phyloP scores from a whole-genome alignment of 2,888 invertebrate genomes.

The Cataglyphis livida region DNA sequence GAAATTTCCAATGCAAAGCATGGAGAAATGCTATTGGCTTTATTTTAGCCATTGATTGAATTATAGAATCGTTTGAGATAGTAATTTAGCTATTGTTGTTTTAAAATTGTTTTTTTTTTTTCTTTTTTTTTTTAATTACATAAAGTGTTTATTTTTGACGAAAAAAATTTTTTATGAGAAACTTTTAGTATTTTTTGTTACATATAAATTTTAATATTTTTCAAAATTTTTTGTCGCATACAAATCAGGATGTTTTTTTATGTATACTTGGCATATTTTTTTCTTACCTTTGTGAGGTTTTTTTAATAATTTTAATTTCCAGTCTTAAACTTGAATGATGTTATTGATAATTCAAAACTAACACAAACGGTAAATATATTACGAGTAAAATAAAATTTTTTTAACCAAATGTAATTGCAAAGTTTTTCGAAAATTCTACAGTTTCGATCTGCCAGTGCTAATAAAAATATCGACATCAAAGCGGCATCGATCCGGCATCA shows the following conservation, averaged over 20 bases:
- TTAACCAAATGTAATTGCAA: constrained; percentile 15
- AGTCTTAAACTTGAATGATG: not conserved
- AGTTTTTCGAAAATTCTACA: constrained; percentile 30
- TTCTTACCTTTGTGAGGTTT: no score
- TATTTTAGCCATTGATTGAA: constrained; percentile 29
- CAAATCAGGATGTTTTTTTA: no score
- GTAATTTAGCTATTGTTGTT: constrained; percentile 4
- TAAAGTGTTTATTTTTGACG: no score
- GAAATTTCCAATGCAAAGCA: constrained; percentile 43
- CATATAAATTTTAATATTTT: no score
- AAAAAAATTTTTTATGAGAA: no score
- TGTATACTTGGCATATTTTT: no score
- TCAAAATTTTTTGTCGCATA: no score
- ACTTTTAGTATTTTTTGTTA: no score
- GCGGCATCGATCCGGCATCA: constrained; percentile 29
- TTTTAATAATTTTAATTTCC: constrained; percentile 6
- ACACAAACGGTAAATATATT: not conserved
- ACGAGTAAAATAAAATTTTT: not conserved
- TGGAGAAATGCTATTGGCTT: constrained; percentile 26
- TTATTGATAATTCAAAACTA: constrained; percentile 6
- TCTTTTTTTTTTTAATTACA: not conserved
- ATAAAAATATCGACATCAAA: constrained; percentile 51
- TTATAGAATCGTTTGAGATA: constrained; percentile 33
- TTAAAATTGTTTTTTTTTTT: not conserved
- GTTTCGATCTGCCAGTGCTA: constrained; percentile 28